phyloP scores from a whole-genome alignment of 1,140 invertebrate genomes.

The Plodia interpunctella region DNA sequence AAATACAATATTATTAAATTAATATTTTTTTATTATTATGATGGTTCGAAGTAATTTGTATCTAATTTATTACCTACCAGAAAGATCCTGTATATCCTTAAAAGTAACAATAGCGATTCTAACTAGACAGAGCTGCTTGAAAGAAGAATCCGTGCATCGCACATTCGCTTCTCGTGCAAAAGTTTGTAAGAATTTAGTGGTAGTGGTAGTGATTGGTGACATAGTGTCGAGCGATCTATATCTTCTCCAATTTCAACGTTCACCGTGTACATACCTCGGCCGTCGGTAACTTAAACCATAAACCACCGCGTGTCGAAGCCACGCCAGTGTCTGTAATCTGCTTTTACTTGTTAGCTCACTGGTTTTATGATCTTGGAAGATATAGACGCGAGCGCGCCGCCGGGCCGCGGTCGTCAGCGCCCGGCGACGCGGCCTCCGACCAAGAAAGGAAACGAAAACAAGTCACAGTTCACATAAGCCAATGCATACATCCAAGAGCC shows the following conservation, averaged over 20 bases:
- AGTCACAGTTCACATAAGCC: slow-evolving; percentile 76
- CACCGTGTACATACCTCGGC: slow-evolving; percentile 39
- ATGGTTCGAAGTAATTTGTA: too few relatives aligned
- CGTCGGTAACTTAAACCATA: slow-evolving; percentile 17
- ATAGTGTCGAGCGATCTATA: slow-evolving; percentile 67
- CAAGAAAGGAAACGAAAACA: slow-evolving; percentile 76
- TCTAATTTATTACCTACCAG: slow-evolving; percentile 41
- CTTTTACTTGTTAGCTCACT: slow-evolving; percentile 14
- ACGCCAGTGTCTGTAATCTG: slow-evolving; percentile 24
- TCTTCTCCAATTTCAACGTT: slow-evolving; percentile 42
- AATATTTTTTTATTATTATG: too few relatives aligned
- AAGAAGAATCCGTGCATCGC: slow-evolving; percentile 75
- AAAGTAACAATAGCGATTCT: slow-evolving; percentile 70
- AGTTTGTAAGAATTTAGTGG: slow-evolving; percentile 65
- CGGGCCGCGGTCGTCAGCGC: slow-evolving; percentile 50
- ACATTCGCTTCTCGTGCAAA: slow-evolving; percentile 75
- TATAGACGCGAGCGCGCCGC: slow-evolving; percentile 66
- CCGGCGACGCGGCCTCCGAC: slow-evolving; percentile 60
- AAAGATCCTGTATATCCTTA: slow-evolving; percentile 56
- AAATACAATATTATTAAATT: slow-evolving; percentile 20
- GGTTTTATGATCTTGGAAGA: slow-evolving; percentile 39
- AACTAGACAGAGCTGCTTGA: slow-evolving; percentile 75
- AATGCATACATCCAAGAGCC: slow-evolving; percentile 77
- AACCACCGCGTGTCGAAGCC: slow-evolving; percentile 18
- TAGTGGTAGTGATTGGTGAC: slow-evolving; percentile 64